Conservation (phyloP, 2,888 invertebrate genomes). For the Eristalis intricaria region DNA sequence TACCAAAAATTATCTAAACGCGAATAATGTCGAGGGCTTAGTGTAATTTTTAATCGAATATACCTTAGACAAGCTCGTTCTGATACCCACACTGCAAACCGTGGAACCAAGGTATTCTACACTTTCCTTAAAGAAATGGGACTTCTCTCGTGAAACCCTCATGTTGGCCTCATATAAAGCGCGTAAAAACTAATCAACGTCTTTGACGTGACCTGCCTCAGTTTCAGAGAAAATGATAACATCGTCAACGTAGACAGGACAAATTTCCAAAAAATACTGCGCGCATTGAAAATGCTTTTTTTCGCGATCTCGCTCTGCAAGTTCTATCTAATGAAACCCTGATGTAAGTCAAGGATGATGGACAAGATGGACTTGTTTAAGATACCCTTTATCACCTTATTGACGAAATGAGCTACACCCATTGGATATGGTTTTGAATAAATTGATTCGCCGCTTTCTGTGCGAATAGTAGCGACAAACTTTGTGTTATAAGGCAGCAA, state of each 20-base stretch:
- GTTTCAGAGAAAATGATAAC: constrained; percentile 3
- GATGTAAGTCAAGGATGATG: constrained; percentile 35
- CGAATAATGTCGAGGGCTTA: too few species aligned
- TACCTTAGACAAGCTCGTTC: too few species aligned
- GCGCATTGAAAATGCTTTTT: constrained; percentile 19
- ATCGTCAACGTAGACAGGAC: neutral
- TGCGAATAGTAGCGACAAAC: constrained; percentile 43
- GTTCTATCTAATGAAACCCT: constrained; percentile 55
- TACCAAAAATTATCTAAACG: too few species aligned
- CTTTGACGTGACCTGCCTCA: neutral
- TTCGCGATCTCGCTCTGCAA: constrained; percentile 41
- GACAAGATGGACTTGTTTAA: constrained; percentile 40
- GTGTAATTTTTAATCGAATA: too few species aligned
- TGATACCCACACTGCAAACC: too few species aligned
- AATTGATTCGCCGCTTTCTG: constrained; percentile 43
- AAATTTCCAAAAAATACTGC: constrained; percentile 19
- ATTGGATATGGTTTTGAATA: constrained; percentile 62
- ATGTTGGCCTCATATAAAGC: too few species aligned
- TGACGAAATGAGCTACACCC: constrained; percentile 53
- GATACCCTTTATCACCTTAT: constrained; percentile 45
- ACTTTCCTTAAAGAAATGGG: constrained; percentile 13
- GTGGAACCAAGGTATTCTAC: neutral
- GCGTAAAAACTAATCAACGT: too few species aligned
- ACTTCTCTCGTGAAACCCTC: neutral
- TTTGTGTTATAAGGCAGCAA: constrained; percentile 25